These are phyloP conservation scores for Gymnoscopelus microlampas DNA, from an alignment of 2,797 vertebrate genomes.

Conservation along the genomic window DNA sequence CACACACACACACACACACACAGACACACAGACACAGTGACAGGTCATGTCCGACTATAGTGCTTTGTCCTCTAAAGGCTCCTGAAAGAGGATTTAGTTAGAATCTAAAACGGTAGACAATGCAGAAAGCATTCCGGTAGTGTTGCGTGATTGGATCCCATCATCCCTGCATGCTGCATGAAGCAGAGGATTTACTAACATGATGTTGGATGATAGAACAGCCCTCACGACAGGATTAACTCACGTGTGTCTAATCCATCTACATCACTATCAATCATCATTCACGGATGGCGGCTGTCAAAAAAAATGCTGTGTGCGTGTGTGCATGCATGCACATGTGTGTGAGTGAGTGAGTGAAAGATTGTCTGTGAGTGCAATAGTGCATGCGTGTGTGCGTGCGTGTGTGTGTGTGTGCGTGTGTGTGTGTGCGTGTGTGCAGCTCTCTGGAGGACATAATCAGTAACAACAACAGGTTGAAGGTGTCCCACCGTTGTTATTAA, in stretches of 20 bases:
- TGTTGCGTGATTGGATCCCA: constrained; percentile 25
- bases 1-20: constrained; percentile 8
- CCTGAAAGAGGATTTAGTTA: constrained; percentile 73
- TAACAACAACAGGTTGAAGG: constrained; percentile 11
- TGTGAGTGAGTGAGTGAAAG: too few species aligned
- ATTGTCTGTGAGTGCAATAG: too few species aligned
- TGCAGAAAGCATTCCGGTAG: constrained; percentile 69
- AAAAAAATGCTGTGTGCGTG: constrained; percentile 9
- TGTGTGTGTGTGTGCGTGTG: background rate
- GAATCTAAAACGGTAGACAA: constrained; percentile 64
- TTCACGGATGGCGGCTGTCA: constrained; percentile 10
- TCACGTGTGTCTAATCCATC: constrained; percentile 30
- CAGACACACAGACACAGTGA: constrained; percentile 8
- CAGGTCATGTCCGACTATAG: constrained; percentile 50
- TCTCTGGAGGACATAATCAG: background rate
- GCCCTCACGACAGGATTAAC: constrained; percentile 57
- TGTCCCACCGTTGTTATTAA: constrained; percentile 5
- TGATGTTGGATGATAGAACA: background rate
- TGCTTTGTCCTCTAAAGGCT: constrained; percentile 62
- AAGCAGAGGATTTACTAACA: constrained; percentile 65
- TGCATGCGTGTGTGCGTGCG: constrained; percentile 4
- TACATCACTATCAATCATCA: constrained; percentile 39
- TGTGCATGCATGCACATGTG: background rate
- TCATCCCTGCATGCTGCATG: constrained; percentile 58
- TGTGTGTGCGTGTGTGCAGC: background rate